Evolutionary conservation across 2,113 vertebrate genomes (phyloP).

Genomic region (Pygoscelis adeliae): DNA sequence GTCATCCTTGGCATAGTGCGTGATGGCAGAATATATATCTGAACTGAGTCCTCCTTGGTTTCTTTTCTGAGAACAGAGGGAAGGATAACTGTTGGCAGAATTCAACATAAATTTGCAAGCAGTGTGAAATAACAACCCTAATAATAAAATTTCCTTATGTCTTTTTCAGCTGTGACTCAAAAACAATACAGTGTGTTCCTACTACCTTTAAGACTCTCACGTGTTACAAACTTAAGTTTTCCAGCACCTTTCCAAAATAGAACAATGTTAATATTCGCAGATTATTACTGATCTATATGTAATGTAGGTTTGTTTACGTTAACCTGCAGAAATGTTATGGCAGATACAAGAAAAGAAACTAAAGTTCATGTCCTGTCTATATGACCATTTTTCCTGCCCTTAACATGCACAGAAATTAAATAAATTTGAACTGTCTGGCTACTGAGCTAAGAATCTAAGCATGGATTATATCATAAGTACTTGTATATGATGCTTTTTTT

Average conservation of each 20-base stretch:
- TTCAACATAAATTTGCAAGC: background rate
- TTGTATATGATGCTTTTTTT: background rate
- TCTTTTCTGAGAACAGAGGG: background rate
- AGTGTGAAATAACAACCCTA: background rate
- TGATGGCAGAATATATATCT: background rate
- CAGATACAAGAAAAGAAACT: background rate
- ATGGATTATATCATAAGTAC: background rate
- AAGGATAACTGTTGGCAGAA: background rate
- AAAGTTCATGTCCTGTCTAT: background rate
- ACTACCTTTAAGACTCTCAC: background rate
- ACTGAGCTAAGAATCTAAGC: background rate
- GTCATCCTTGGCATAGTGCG: background rate
- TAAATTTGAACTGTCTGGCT: rapidly evolving
- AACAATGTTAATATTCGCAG: background rate
- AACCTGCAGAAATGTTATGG: background rate
- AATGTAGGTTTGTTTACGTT: background rate
- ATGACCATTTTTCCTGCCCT: background rate
- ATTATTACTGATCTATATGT: background rate
- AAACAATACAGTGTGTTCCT: background rate
- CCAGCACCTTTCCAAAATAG: background rate
- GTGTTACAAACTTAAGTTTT: background rate
- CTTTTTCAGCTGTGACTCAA: background rate
- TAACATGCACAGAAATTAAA: background rate
- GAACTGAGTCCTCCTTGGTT: background rate
- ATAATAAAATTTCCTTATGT: background rate